Conservation (phyloP, 2,888 invertebrate species). For the Mycalesis mineus region DNA sequence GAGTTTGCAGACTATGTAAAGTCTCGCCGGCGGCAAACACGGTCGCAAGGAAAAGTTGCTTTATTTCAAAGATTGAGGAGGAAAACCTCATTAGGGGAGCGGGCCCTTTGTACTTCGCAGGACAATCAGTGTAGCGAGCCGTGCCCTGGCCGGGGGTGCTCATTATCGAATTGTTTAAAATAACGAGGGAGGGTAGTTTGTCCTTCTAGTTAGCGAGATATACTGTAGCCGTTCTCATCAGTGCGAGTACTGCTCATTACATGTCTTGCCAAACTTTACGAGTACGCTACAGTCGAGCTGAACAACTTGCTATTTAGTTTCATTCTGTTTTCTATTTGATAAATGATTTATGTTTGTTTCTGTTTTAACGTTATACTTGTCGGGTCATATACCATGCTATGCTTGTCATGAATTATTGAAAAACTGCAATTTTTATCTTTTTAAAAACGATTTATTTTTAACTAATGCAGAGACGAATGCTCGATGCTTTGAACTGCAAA, state of each 20-base stretch:
- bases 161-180: constrained; percentile 76
- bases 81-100: constrained; percentile 61
- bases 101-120: constrained; percentile 60
- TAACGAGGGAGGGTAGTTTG: constrained; percentile 57
- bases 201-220: constrained; percentile 39
- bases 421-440: too few species aligned
- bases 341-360: background rate
- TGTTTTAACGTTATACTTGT: too few species aligned
- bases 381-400: too few species aligned
- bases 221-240: constrained; percentile 7
- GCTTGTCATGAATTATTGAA: too few species aligned
- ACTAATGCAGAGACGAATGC: too few species aligned
- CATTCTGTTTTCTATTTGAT: too few species aligned
- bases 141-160: constrained; percentile 37
- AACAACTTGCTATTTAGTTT: too few species aligned
- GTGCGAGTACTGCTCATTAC: background rate
- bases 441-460: too few species aligned
- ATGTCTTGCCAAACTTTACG: background rate
- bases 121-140: constrained; percentile 50
- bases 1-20: constrained; percentile 15
- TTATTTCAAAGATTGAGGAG: constrained; percentile 46
- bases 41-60: constrained; percentile 42
- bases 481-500: too few species aligned
- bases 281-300: too few species aligned
- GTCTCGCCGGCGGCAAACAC: constrained; percentile 55